Evolutionary conservation across 2,113 vertebrate genomes (phyloP), one percentile per base, ranked within the genome.

Genomic region (Corydoras maculifer): DNA sequence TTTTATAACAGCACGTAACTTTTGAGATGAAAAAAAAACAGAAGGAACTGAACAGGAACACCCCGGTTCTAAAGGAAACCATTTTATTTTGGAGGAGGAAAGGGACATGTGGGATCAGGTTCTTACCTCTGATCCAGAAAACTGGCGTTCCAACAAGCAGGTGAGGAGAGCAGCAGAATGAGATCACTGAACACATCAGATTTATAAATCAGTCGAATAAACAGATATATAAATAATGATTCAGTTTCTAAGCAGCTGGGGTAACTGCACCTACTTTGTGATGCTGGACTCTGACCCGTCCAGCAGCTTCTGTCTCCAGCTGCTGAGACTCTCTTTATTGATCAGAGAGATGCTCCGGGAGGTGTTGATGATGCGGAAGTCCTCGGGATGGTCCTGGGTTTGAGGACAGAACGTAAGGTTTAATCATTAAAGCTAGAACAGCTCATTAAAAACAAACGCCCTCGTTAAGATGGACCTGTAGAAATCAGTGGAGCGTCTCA

Each of bases 71-170:
- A 25, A 25, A 25, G 18, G 18, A 25, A 25, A 25, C 18, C 18
- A 25, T 25, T 25, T 25, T 25, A 2, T 25, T 25, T 25, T 25
- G 18, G 35, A 43, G 35, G 35, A 43, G 35, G 35, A 43, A 43
- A 25, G 18, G 18, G 18, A 25, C 18, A 25, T 25, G 18, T 25
- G 18, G 18, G 18, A 25, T 25, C 18, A n/a, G n/a, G n/a, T n/a
- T n/a, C n/a, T 91, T 89, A 98, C 97, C 94, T 96, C 85, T 94
- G 92, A 85, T 98, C 95, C 86, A 99, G 86, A 85, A 99, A 99
- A 84, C 97, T 98, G 85, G 91, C 96, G 71, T 99, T 99, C 94
- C 96, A 97, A 86, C 96, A 98, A 57, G 94, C 94, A 66, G 94
- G 88, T 0, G 97, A 99, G 55, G 97, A 98, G 54, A 99, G 79